Evolutionary conservation across 2,113 vertebrate genomes (phyloP).

Genomic region (Oxyura jamaicensis): DNA sequence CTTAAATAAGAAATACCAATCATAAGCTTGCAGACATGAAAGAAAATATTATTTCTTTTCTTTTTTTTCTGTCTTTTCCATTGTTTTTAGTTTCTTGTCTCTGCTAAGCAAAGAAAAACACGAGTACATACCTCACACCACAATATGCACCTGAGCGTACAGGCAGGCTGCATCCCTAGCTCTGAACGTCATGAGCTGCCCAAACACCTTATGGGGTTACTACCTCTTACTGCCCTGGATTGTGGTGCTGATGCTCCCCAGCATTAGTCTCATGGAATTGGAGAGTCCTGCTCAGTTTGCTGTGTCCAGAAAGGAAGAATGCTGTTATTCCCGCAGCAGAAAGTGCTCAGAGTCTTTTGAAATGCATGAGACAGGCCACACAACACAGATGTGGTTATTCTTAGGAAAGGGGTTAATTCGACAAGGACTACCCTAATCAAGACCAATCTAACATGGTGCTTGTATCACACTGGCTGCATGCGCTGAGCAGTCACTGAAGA

Average conservation of each 20-base stretch:
- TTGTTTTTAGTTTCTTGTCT: neutral
- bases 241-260: neutral
- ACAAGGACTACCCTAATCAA: neutral
- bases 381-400: neutral
- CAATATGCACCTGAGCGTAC: neutral
- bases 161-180: neutral
- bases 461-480: neutral
- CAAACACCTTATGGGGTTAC: neutral
- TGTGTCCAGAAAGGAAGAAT: neutral
- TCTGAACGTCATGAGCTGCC: neutral
- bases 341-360: neutral
- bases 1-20: neutral
- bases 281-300: neutral
- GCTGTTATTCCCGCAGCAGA: neutral
- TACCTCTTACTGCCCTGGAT: neutral
- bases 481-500: neutral
- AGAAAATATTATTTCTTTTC: neutral
- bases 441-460: neutral
- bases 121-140: fast-evolving
- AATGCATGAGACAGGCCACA: neutral
- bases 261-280: neutral
- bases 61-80: neutral
- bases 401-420: neutral
- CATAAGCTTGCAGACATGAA: neutral
- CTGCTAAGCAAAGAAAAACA: neutral